These are phyloP conservation scores for Eudasyphora cyanicolor DNA, from an alignment of 2,888 invertebrate species.

Conservation along the genomic window DNA sequence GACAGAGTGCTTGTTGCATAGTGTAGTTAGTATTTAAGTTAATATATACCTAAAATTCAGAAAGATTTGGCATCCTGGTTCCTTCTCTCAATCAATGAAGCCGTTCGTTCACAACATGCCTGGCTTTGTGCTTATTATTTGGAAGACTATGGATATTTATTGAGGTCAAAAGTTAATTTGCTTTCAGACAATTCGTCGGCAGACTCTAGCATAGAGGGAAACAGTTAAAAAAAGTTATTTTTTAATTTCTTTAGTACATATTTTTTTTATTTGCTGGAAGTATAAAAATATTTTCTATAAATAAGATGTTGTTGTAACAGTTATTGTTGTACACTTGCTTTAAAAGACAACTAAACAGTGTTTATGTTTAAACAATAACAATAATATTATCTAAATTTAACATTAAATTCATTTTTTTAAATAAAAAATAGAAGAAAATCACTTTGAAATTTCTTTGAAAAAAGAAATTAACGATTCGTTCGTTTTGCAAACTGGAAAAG, in stretches of 20 bases:
- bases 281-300: constrained; percentile 11
- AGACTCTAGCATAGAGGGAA: not conserved
- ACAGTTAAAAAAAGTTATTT: not conserved
- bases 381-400: not conserved
- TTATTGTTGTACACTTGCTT: not conserved
- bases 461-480: constrained; percentile 29
- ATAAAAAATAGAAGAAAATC: constrained; percentile 14
- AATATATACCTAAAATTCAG: no score
- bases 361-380: constrained; percentile 3
- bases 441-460: constrained; percentile 12
- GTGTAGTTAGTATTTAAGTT: no score
- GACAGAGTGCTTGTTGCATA: no score
- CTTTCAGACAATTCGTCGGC: no score
- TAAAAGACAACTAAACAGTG: not conserved
- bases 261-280: not conserved
- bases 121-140: no score
- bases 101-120: no score
- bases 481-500: not conserved
- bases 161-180: constrained; percentile 45
- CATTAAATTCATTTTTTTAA: constrained; percentile 18
- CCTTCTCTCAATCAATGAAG: no score
- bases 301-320: not conserved
- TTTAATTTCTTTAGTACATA: not conserved
- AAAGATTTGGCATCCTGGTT: no score
- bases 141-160: no score